Evolutionary conservation across 2,888 invertebrate genomes (phyloP), one percentile per base, ranked within the genome.

Genomic region (Pterostichus madidus): DNA sequence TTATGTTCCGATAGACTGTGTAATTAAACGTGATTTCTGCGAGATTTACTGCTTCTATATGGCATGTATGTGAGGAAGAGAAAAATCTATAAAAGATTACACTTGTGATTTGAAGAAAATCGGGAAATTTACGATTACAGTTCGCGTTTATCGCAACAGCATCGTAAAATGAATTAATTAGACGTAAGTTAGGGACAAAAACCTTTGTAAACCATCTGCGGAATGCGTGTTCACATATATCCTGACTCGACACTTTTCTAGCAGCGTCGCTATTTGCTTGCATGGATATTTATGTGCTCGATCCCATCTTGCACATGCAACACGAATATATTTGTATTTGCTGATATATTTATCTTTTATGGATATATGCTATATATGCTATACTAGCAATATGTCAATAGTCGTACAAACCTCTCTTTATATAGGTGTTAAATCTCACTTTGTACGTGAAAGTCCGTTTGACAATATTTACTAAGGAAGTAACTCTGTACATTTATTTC

Each of bases 101-200:
- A 80, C 71, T 56, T 80, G 53, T 80, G 52, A 80, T 80, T 80
- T 80, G 71, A 80, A 73, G 71, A 71, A 80, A 80, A 80, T 80
- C 80, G 49, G 73, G 44, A 71, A 80, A 80, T 80, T 80, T 80
- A 80, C 80, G 80, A 80, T 80, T 80, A 80, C 71, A 80, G 71
- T 56, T 39, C 53, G 73, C 56, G 80, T 80, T 80, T 80, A 80
- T 80, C 80, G 80, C 71, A 73, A 71, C 73, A 80, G 53, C 56
- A 68, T 53, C 71, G 68, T 80, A 71, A 80, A 80, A 80, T 73
- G 80, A 80, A 71, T 80, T 80, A 73, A 80, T 80, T 80, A 80
- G 80, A 80, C 80, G 56, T 80, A 75, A 71, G 80, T 71, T 52
- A 71, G 56, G 52, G 71, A 80, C 71, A 73, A 80, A 80, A 80